phyloP scores from a whole-genome alignment of 2,888 invertebrate genomes.

The Oeneis ivallda region DNA sequence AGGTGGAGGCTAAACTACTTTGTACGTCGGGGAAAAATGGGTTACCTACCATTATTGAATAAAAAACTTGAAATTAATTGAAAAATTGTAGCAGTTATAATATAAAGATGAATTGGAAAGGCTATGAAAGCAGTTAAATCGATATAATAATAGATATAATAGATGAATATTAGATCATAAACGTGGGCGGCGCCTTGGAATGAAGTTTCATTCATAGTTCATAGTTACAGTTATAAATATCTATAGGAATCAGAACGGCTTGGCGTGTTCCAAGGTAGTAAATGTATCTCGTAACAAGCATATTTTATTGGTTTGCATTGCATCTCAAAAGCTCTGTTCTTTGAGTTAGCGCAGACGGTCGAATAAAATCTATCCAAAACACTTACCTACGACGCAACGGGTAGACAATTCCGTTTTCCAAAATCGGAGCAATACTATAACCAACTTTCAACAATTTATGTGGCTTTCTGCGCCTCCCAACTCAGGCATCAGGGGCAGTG shows the following conservation, averaged over 20 bases:
- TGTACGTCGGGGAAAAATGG: too few species aligned
- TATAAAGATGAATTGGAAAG: neutral
- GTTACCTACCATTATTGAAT: too few species aligned
- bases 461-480: too few species aligned
- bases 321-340: neutral
- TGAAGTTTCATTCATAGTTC: slow-evolving; percentile 15
- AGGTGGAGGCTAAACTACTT: too few species aligned
- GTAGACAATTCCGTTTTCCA: too few species aligned
- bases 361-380: neutral
- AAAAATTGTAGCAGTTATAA: too few species aligned
- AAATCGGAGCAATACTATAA: too few species aligned
- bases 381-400: too few species aligned
- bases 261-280: slow-evolving; percentile 5
- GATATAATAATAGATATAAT: neutral
- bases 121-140: neutral
- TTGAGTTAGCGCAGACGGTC: neutral
- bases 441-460: too few species aligned
- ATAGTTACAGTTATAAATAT: slow-evolving; percentile 9
- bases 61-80: too few species aligned
- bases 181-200: slow-evolving; percentile 9
- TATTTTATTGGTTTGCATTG: slow-evolving; percentile 6
- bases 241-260: neutral
- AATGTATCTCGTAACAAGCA: neutral
- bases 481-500: too few species aligned
- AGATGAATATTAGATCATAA: neutral